These are phyloP conservation scores for Athalia circularis DNA, from an alignment of 2,888 invertebrate genomes.

Conservation along the genomic window DNA sequence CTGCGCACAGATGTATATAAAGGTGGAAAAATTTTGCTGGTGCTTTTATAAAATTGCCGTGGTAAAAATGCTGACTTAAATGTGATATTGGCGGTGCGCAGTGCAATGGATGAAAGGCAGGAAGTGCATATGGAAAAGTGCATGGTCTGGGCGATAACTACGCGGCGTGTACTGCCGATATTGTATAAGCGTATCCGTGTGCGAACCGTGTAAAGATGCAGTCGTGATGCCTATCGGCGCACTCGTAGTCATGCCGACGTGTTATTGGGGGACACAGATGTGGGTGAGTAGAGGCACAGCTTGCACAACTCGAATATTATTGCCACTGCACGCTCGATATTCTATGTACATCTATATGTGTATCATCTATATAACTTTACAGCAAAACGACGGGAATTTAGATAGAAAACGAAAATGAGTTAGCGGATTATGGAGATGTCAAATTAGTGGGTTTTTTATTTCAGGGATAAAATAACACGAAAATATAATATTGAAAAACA, in stretches of 20 bases:
- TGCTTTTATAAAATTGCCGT: neutral
- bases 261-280: slow-evolving; percentile 56
- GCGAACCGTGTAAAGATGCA: slow-evolving; percentile 47
- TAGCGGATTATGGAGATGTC: neutral
- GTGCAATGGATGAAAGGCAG: slow-evolving; percentile 8
- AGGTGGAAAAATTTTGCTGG: neutral
- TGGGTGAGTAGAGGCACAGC: slow-evolving; percentile 47
- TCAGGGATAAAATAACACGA: neutral
- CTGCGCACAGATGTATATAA: neutral
- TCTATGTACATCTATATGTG: neutral
- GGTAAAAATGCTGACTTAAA: slow-evolving; percentile 2
- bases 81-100: neutral
- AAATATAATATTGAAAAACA: too few species aligned
- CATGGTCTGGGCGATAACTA: slow-evolving; percentile 28
- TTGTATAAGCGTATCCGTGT: slow-evolving; percentile 35
- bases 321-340: slow-evolving; percentile 28
- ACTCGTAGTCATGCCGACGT: slow-evolving; percentile 52
- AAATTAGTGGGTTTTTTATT: neutral
- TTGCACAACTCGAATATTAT: slow-evolving; percentile 45
- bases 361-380: neutral
- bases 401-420: slow-evolving; percentile 14
- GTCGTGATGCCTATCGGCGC: slow-evolving; percentile 49
- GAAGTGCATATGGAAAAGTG: slow-evolving; percentile 39
- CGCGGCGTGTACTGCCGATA: slow-evolving; percentile 36
- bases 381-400: neutral